phyloP scores from a whole-genome alignment of 2,797 vertebrate genomes.

The Spinus pinus region DNA sequence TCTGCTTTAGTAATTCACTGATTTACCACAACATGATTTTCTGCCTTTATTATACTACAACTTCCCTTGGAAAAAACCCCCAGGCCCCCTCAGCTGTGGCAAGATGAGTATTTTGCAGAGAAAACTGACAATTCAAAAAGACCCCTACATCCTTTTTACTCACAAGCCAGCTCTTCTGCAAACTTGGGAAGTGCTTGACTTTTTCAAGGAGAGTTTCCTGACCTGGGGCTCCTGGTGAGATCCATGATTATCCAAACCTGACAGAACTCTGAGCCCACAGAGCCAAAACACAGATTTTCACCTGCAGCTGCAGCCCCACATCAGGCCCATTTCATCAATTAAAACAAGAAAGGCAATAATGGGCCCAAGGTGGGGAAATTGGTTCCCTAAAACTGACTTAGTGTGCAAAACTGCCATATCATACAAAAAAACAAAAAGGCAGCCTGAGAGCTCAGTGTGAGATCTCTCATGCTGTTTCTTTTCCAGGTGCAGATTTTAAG shows the following conservation, averaged over 20 bases:
- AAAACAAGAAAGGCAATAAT: neutral
- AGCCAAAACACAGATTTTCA: neutral
- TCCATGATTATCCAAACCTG: neutral
- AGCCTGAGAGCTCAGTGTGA: neutral
- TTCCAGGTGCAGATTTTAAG: constrained; percentile 3
- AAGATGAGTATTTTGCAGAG: neutral
- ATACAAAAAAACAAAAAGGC: neutral
- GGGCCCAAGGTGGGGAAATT: neutral
- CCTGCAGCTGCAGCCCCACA: neutral
- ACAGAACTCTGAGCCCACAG: neutral
- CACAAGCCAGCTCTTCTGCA: neutral
- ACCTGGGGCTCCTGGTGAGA: neutral
- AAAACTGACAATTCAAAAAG: neutral
- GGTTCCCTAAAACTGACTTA: neutral
- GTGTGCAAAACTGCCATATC: constrained; percentile 37
- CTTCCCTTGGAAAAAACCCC: neutral
- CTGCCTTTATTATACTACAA: neutral
- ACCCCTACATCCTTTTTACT: neutral
- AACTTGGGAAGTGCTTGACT: neutral
- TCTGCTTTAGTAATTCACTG: neutral
- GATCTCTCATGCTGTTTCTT: neutral
- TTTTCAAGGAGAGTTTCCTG: neutral
- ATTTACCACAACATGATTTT: neutral
- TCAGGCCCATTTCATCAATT: neutral
- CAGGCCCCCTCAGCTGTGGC: neutral